These are phyloP conservation scores for Meloe dianella DNA, from an alignment of 2,888 invertebrate genomes.

Conservation along the genomic window DNA sequence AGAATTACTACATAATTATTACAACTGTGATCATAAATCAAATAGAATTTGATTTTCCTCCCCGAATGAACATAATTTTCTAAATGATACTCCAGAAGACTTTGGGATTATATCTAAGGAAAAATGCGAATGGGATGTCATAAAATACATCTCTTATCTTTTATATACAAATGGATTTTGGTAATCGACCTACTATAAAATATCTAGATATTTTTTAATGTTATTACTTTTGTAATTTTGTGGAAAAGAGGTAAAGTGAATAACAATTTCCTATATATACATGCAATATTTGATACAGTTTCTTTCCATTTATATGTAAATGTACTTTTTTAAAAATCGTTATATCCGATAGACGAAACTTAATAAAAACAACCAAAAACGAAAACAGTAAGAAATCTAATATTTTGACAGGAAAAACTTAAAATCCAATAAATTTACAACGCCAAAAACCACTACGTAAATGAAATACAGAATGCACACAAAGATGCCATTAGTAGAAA, in stretches of 20 bases:
- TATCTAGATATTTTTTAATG: background rate
- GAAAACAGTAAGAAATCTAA: too few relatives aligned
- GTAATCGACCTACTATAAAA: background rate
- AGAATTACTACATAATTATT: background rate
- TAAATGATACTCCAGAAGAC: background rate
- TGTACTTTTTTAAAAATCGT: background rate
- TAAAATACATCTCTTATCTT: slow-evolving; percentile 6
- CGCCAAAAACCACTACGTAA: too few relatives aligned
- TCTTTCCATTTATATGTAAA: background rate
- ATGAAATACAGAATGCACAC: too few relatives aligned
- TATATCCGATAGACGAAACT: background rate
- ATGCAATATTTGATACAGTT: background rate
- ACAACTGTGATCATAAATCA: background rate
- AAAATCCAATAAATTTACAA: too few relatives aligned
- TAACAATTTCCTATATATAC: background rate
- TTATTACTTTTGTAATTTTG: background rate
- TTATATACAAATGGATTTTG: background rate
- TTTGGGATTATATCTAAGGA: background rate
- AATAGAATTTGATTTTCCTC: background rate
- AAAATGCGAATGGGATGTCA: slow-evolving; percentile 1
- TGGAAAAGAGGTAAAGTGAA: background rate
- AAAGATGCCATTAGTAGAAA: too few relatives aligned
- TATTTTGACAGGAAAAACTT: too few relatives aligned
- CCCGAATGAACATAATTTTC: background rate
- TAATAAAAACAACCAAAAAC: too few relatives aligned